A percentile compares a stretch with the other conserved stretches of the same genome.
These are phyloP conservation scores for Tachypleus tridentatus DNA, from an alignment of 1,140 invertebrate species.

Conservation along the genomic window DNA sequence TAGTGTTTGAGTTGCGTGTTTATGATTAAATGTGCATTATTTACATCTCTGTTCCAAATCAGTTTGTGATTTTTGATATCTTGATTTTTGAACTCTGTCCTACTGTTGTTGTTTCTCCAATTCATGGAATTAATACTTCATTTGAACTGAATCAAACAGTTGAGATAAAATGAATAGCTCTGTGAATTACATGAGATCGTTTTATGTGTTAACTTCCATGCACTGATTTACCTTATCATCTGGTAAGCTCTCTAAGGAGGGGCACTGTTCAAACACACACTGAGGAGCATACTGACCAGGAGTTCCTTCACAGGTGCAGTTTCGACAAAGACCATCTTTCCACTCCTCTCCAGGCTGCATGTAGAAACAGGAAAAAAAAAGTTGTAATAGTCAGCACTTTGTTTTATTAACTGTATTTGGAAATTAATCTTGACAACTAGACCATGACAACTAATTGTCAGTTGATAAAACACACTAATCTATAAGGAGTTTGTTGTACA, in stretches of 20 bases:
- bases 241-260: conserved; percentile 36
- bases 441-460: conserved; percentile 35
- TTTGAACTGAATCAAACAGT: too few relatives aligned
- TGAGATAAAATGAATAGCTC: background rate
- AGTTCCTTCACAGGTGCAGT: conserved; percentile 42
- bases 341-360: conserved; percentile 41
- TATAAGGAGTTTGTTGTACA: conserved; percentile 26
- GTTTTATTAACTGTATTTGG: too few relatives aligned
- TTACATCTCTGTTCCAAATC: too few relatives aligned
- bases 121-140: too few relatives aligned
- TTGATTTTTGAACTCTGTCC: too few relatives aligned
- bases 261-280: conserved; percentile 16
- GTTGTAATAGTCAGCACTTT: too few relatives aligned
- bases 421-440: too few relatives aligned
- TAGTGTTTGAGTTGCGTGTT: too few relatives aligned
- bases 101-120: too few relatives aligned
- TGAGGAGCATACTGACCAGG: conserved; percentile 10
- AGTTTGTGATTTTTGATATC: too few relatives aligned
- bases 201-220: conserved; percentile 18
- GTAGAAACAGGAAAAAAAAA: background rate
- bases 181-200: background rate
- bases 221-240: conserved; percentile 30
- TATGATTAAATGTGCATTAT: too few relatives aligned
- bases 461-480: conserved; percentile 54
- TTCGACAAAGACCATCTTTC: conserved; percentile 53